Conservation (phyloP, 2,113 vertebrate genomes). For the Penelope pileata region DNA sequence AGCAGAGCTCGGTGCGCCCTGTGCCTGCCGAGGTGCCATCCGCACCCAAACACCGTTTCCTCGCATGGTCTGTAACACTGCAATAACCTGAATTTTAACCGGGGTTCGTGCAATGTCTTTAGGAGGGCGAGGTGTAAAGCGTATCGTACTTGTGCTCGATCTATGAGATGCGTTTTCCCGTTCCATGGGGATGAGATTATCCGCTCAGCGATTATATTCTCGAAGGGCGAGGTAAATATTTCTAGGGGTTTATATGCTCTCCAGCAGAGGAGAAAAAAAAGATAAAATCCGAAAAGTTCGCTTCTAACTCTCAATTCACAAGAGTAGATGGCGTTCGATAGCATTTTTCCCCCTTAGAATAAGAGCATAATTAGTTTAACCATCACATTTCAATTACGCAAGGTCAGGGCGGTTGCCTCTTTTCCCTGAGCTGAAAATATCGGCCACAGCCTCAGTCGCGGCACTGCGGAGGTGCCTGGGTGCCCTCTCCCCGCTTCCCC, state of each 20-base stretch:
- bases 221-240: constrained; percentile 19
- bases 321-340: constrained; percentile 45
- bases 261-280: neutral
- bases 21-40: constrained; percentile 60
- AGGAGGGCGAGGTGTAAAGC: constrained; percentile 32
- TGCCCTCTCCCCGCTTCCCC: constrained; percentile 36
- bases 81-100: constrained; percentile 59
- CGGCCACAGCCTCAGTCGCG: constrained; percentile 62
- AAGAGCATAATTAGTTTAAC: constrained; percentile 72
- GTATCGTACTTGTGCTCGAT: constrained; percentile 34
- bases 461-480: constrained; percentile 27
- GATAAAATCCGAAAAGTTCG: constrained; percentile 13
- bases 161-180: constrained; percentile 13
- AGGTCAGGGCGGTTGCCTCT: constrained; percentile 60
- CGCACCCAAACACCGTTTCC: no score
- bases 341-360: constrained; percentile 58
- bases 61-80: no score
- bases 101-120: constrained; percentile 39
- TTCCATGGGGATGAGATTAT: constrained; percentile 23
- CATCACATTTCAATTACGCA: constrained; percentile 79
- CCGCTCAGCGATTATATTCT: constrained; percentile 40
- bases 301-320: constrained; percentile 42
- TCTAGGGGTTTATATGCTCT: neutral
- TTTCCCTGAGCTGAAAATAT: constrained; percentile 64
- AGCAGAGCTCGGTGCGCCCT: constrained; percentile 37